These are phyloP conservation scores for Drosophila rellima DNA, from an alignment of 2,888 invertebrate species.

Conservation along the genomic window DNA sequence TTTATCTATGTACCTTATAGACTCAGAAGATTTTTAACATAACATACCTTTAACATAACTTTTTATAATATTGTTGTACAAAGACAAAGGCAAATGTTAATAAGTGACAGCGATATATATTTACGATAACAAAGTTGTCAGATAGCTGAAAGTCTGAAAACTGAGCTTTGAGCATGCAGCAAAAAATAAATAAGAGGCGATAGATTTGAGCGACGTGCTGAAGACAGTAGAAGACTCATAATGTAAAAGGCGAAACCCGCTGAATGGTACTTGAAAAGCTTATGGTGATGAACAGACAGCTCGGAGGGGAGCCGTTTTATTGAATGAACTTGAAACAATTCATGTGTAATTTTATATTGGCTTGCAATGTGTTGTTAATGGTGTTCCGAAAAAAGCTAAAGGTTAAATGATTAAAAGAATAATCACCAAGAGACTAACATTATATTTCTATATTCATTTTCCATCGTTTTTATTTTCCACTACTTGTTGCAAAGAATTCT, in stretches of 20 bases:
- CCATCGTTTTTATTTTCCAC: no score
- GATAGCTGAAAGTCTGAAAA: constrained; percentile 11
- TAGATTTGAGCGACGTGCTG: constrained; percentile 9
- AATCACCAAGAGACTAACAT: not conserved
- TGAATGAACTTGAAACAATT: constrained; percentile 78
- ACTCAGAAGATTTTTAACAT: no score
- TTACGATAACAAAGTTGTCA: constrained; percentile 39
- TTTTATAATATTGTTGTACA: not conserved
- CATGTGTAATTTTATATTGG: constrained; percentile 57
- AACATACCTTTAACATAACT: not conserved
- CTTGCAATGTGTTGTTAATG: constrained; percentile 16
- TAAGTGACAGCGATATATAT: constrained; percentile 8
- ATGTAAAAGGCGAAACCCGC: constrained; percentile 31
- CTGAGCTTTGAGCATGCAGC: constrained; percentile 18
- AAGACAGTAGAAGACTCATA: constrained; percentile 22
- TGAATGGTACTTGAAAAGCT: constrained; percentile 54
- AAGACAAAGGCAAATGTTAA: constrained; percentile 12
- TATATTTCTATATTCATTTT: no score
- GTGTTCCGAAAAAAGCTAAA: constrained; percentile 37
- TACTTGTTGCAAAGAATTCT: no score
- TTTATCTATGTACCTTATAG: not conserved
- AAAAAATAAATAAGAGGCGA: constrained; percentile 29
- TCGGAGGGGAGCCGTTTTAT: constrained; percentile 39
- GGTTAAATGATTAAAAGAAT: not conserved
- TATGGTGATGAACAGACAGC: constrained; percentile 30